These are phyloP conservation scores for Suillia variegata DNA, from an alignment of 2,888 invertebrate species.

Conservation along the genomic window DNA sequence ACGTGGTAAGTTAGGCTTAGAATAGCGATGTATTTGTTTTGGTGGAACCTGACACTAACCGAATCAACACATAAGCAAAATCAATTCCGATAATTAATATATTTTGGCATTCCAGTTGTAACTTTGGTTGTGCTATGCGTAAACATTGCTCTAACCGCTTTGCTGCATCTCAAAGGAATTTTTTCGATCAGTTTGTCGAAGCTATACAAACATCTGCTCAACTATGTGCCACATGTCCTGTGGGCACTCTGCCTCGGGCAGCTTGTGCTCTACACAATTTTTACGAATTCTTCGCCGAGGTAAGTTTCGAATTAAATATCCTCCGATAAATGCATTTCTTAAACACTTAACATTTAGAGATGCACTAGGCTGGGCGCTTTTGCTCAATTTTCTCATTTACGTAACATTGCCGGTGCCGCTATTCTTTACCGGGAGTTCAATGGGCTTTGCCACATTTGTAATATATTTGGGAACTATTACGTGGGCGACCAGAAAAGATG, in stretches of 20 bases:
- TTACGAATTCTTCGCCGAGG: constrained; percentile 64
- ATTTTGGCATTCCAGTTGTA: constrained; percentile 23
- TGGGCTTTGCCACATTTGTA: constrained; percentile 68
- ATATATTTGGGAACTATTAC: constrained; percentile 68
- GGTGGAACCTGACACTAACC: background rate
- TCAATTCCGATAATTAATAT: no score
- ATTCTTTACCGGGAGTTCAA: constrained; percentile 65
- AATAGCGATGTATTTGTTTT: background rate
- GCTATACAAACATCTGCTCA: constrained; percentile 15
- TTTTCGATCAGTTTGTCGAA: background rate
- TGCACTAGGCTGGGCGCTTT: constrained; percentile 73
- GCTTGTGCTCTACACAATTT: constrained; percentile 67
- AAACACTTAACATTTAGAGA: constrained; percentile 60
- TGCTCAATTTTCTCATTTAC: constrained; percentile 75
- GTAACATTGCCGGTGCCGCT: constrained; percentile 75
- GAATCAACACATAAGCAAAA: no score
- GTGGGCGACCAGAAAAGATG: constrained; percentile 64
- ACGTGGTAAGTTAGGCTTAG: constrained; percentile 46
- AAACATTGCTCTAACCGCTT: constrained; percentile 29
- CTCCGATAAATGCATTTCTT: background rate
- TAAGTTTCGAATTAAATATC: constrained; percentile 31
- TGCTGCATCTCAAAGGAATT: constrained; percentile 21
- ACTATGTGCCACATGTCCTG: constrained; percentile 39
- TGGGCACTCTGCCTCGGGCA: constrained; percentile 68
- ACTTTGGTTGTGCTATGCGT: constrained; percentile 31